A percentile compares a stretch with the other conserved stretches of the same genome.
Evolutionary conservation across 2,797 vertebrate species (phyloP).

Genomic region (Dromococcyx pavoninus): DNA sequence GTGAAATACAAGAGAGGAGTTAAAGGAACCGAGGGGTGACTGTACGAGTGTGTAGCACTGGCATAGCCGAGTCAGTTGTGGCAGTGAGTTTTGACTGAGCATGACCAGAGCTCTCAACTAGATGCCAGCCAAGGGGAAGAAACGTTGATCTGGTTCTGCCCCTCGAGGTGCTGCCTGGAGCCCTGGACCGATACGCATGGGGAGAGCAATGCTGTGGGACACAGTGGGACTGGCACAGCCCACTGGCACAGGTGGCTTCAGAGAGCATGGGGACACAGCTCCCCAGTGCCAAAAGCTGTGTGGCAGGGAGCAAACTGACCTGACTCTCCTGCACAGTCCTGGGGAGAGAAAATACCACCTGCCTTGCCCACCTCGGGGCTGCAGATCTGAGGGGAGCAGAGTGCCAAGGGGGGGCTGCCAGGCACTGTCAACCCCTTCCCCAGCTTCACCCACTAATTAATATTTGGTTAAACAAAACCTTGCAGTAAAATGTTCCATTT

Average conservation of each 20-base stretch:
- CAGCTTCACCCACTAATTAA: background rate
- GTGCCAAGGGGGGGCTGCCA: background rate
- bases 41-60: background rate
- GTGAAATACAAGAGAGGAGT: background rate
- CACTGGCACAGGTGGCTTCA: background rate
- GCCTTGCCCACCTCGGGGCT: background rate
- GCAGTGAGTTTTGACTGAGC: background rate
- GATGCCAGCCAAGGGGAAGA: background rate
- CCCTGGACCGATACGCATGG: accelerated
- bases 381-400: background rate
- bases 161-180: background rate
- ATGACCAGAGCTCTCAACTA: background rate
- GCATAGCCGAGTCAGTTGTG: accelerated
- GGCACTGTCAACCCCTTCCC: background rate
- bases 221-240: background rate
- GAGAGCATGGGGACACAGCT: background rate
- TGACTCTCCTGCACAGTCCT: no score
- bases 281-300: accelerated
- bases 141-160: background rate
- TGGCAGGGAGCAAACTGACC: background rate
- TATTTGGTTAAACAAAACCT: background rate
- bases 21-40: accelerated
- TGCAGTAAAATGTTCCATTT: background rate
- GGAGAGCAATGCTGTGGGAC: background rate
- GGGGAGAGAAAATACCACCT: no score